Evolutionary conservation across 2,797 vertebrate genomes (phyloP).

Genomic region (Dallia pectoralis): DNA sequence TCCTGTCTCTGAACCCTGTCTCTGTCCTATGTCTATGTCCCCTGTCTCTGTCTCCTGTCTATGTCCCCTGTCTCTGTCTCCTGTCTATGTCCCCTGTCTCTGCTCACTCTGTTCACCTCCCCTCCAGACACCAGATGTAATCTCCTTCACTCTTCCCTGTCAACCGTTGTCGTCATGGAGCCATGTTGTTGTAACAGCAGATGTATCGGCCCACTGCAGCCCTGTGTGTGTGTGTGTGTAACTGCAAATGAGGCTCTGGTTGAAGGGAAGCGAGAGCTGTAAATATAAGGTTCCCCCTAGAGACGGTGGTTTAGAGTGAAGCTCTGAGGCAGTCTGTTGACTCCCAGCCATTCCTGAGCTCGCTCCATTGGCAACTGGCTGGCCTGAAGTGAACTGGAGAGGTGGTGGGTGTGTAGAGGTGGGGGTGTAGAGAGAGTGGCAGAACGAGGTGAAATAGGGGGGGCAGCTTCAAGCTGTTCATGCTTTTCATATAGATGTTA

Average conservation of each 20-base stretch:
- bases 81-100: conserved; percentile 6
- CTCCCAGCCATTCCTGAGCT: conserved; percentile 54
- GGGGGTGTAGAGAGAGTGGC: conserved; percentile 16
- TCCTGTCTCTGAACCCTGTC: no score
- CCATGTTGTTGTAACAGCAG: background rate
- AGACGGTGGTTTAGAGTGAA: conserved; percentile 38
- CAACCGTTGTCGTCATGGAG: background rate
- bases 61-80: no score
- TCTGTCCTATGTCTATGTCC: no score
- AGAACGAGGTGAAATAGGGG: conserved; percentile 14
- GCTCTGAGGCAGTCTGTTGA: conserved; percentile 52
- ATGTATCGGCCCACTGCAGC: background rate
- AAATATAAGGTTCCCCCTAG: conserved; percentile 25
- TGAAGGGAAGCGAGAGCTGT: conserved; percentile 15
- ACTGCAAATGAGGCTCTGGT: conserved; percentile 14
- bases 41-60: background rate
- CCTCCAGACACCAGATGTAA: background rate
- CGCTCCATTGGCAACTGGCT: conserved; percentile 55
- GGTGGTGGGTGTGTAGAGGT: conserved; percentile 30
- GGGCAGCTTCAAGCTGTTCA: background rate
- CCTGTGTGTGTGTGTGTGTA: background rate
- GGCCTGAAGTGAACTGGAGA: conserved; percentile 54
- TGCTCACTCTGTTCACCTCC: background rate
- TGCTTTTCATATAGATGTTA: no score
- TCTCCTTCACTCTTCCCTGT: conserved; percentile 15